phyloP scores from a whole-genome alignment of 2,113 vertebrate genomes.

The Casuarius casuarius region DNA sequence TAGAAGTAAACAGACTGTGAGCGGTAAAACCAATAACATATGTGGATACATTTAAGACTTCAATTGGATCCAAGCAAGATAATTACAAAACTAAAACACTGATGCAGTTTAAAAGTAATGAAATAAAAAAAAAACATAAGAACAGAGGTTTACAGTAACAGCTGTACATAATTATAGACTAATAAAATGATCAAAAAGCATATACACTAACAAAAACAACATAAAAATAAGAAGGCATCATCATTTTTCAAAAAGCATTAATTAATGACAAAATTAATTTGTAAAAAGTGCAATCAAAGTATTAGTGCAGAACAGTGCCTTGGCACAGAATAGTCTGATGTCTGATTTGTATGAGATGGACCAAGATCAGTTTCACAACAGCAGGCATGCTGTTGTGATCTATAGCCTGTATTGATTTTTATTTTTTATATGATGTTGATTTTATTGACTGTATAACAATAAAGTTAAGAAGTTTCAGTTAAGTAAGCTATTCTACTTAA shows the following conservation, averaged over 20 bases:
- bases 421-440: neutral
- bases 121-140: neutral
- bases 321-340: neutral
- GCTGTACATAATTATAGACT: neutral
- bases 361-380: neutral
- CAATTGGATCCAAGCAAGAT: neutral
- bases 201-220: neutral
- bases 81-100: neutral
- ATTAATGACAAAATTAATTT: neutral
- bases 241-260: neutral
- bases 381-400: neutral
- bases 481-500: neutral
- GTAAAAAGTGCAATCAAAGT: neutral
- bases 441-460: neutral
- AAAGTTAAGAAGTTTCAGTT: neutral
- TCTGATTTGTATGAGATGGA: neutral
- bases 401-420: neutral
- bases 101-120: neutral
- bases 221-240: neutral
- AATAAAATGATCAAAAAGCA: neutral
- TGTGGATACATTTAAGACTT: neutral
- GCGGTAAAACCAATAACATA: neutral
- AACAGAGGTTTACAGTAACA: neutral
- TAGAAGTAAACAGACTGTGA: neutral
- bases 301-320: neutral